Percentiles rank a stretch among this genome's conserved stretches.
phyloP scores from a whole-genome alignment of 2,797 vertebrate species.

The Eospalax fontanierii region DNA sequence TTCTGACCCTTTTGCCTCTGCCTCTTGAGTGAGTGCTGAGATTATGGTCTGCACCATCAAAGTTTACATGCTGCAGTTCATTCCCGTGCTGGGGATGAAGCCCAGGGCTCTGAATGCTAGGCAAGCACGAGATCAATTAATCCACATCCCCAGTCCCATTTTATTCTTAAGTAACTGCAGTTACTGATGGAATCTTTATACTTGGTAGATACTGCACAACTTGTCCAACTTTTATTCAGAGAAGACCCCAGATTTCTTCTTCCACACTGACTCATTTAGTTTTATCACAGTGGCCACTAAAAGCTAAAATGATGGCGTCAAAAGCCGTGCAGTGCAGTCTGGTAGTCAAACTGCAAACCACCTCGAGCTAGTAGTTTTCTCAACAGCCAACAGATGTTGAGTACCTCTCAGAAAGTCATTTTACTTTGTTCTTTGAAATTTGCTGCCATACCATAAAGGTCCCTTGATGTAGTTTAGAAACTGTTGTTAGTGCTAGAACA shows the following conservation, averaged over 20 bases:
- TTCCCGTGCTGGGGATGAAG: too few species aligned
- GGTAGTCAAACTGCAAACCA: not conserved
- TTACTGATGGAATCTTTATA: not conserved
- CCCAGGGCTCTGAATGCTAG: not conserved
- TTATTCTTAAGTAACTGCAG: slow-evolving; percentile 31
- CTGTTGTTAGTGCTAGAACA: not conserved
- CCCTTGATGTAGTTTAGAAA: slow-evolving; percentile 22
- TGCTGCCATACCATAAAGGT: not conserved
- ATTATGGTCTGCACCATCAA: not conserved
- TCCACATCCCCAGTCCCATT: not conserved
- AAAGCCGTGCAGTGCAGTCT: not conserved
- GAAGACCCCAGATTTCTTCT: not conserved
- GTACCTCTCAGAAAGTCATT: not conserved
- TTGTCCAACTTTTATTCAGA: not conserved
- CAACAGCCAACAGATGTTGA: not conserved
- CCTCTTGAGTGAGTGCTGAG: not conserved
- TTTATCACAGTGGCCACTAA: slow-evolving; percentile 39
- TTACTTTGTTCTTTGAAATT: not conserved
- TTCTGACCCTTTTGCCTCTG: too few species aligned
- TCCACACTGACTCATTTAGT: slow-evolving; percentile 15
- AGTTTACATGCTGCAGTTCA: not conserved
- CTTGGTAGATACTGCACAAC: not conserved
- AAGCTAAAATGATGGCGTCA: slow-evolving; percentile 33
- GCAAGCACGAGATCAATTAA: not conserved
- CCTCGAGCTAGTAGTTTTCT: not conserved